These are phyloP conservation scores for Scylla paramamosain DNA, from an alignment of 1,140 invertebrate species.

Conservation along the genomic window DNA sequence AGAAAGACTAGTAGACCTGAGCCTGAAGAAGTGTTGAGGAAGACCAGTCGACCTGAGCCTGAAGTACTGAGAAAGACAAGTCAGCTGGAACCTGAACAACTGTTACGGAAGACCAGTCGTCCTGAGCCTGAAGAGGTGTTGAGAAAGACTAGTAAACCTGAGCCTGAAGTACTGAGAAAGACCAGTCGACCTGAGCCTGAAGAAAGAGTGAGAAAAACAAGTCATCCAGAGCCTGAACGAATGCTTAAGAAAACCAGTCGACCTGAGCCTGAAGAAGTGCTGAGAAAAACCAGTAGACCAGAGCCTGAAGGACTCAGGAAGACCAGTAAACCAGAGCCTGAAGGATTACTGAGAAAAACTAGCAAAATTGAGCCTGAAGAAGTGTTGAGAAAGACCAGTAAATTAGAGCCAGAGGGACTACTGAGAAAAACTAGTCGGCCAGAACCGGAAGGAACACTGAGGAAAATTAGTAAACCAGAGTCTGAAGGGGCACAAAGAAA, in stretches of 20 bases:
- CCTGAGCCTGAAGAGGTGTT: background rate
- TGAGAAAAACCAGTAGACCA: no score
- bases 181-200: background rate
- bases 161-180: background rate
- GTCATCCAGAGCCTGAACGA: no score
- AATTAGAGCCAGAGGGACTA: background rate
- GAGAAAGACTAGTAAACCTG: background rate
- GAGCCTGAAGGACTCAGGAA: background rate
- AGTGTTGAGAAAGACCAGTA: background rate
- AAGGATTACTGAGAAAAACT: background rate
- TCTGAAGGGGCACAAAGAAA: background rate
- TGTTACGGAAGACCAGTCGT: background rate
- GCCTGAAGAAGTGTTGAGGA: background rate
- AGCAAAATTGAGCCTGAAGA: background rate
- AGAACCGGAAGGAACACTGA: background rate
- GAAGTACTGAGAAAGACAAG: background rate
- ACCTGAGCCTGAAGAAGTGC: no score
- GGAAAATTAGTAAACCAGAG: background rate
- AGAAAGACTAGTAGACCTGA: background rate
- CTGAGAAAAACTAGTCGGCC: background rate
- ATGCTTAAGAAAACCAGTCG: no score
- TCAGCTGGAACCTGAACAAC: background rate
- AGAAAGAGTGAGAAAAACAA: slow-evolving; percentile 23
- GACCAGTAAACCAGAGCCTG: background rate
- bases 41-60: background rate